Evolutionary conservation across 2,113 vertebrate genomes (phyloP), one percentile per base, ranked within the genome.

Genomic region (Saguinus imperator): DNA sequence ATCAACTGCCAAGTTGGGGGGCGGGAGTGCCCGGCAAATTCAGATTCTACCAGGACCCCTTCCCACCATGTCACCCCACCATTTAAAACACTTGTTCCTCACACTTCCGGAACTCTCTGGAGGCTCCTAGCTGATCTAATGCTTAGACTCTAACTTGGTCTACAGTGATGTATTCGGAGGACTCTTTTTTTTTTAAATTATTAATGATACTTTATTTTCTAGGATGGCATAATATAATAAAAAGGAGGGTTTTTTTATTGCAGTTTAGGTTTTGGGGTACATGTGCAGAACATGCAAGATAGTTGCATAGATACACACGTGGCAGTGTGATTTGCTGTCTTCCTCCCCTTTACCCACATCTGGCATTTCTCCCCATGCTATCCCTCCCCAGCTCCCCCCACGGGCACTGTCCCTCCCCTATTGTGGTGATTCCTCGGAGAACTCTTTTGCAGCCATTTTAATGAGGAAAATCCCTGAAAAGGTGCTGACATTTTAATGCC

Each of bases 401-500:
- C 37, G 37, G 37, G 37, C 37, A 40, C 37, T 40, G 37, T 40
- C 37, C 37, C 37, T 40, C 37, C 37, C 37, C 37, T 40, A 40
- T 40, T 40, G 37, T 40, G 37, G 37, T 40, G 37, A 40, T 40
- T 40, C 37, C 37, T 76, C 45, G 45, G 13, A 45, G 4, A 48
- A 57, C 70, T 82, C n/a, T 55, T 95, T 80, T 93, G 70, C 32
- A 89, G 86, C 21, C 50, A 3, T 90, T 94, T 94, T 95, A 96
- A 96, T 82, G 87, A 94, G 72, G 68, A 87, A 88, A 97, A 96
- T 75, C n/a, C 87, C 52, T 87, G 52, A 73, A 94, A 97, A 93
- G 84, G 92, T 75, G 96, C 68, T 97, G 95, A 97, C 95, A 86
- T 94, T 97, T 97, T 96, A 94, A 95, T 96, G 77, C 64, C n/a